Evolutionary conservation across 2,888 invertebrate genomes (phyloP), one percentile per base, ranked within the genome.

Genomic region (Abrostola triplasia): DNA sequence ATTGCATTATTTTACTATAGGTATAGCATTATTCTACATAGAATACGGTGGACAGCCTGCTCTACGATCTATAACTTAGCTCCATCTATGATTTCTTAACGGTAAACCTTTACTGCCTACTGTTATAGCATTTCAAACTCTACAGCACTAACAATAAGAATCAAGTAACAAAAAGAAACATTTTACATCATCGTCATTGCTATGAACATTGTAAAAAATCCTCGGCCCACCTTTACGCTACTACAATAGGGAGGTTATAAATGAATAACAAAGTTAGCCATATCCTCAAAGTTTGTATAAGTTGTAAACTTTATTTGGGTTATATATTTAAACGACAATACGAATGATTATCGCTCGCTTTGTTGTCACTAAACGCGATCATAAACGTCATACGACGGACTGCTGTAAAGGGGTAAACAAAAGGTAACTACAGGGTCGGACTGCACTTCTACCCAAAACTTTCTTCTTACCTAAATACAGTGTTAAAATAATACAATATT

Each of bases 291-390:
- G 50, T 57, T 13, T 9, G 24, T 47, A 47, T 24, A 13, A 9
- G 65, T 66, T 72, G 79, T 79, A 64, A 80, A 71, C 40, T 89
- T 90, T 90, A 89, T 88, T 85, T 82, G 70, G 71, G 80, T 77
- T 81, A 79, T 89, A 90, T 86, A 84, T 78, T 77, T 76, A 60
- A 36, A 70, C 69, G 73, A 86, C 81, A 90, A 88, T 81, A 71
- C 73, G 41, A 52, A 84, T 87, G 88, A 91, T 92, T 88, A 92
- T 91, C 75, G 81, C 69, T 63, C 57, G 82, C 79, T 84, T 88
- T 90, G 85, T 85, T 90, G 84, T 84, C 80, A 84, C 76, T 84
- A 82, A 76, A 77, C 66, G 69, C 67, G 79, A 81, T 81, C 78
- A 83, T 79, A 79, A 83, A 69, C 58, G 55, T 58, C 49, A 63